Base-by-base conservation (phyloP, 2,113 vertebrate genomes). In the Lampris megalopsis region DNA sequence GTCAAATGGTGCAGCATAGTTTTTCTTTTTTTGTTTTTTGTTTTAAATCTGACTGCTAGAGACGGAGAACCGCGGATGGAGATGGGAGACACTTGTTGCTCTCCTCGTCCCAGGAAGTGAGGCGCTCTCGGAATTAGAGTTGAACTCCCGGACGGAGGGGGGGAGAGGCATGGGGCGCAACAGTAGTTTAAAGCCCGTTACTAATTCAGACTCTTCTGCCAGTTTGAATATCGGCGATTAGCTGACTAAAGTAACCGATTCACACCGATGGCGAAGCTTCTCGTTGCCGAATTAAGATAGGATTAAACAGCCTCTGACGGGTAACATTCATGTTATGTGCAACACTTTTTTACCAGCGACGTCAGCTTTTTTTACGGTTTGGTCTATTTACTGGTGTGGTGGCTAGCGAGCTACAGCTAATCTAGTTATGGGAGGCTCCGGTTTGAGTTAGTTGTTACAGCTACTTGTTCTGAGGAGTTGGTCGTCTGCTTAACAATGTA, bases 31-130 rank as follows among this genome's bases (percentile, higher is more conserved):
- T 24, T 24, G 24, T 24, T 24, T 24, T 24, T 24, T 24, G 24
- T 24, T 24, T 38, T 60, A 38, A 40, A 10, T 3, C 1, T 0
- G 35, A 50, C 8, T 9, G 5, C 1, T 1, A 6, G 13, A 63
- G 35, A 2, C 62, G 57, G 65, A 59, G 89, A 13, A 54, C 90
- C 78, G 95, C 95, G 96, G 94, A 95, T 92, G 93, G 87, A 91
- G 81, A 90, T 86, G 42, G 75, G 40, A 77, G 77, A 68, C 87
- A 89, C 85, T 74, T 90, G 86, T 85, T 89, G 86, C 91, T 73
- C 78, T 83, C 84, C 70, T 92, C 86, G 89, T 86, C 89, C 87
- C 94, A 96, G 97, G 96, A 97, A 96, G 95, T 94, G 94, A 94
- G 93, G 95, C 90, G 84, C 89, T 88, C 71, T 87, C 47, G 82